Conservation (phyloP, 2,113 vertebrate genomes). For the Elachura formosa region DNA sequence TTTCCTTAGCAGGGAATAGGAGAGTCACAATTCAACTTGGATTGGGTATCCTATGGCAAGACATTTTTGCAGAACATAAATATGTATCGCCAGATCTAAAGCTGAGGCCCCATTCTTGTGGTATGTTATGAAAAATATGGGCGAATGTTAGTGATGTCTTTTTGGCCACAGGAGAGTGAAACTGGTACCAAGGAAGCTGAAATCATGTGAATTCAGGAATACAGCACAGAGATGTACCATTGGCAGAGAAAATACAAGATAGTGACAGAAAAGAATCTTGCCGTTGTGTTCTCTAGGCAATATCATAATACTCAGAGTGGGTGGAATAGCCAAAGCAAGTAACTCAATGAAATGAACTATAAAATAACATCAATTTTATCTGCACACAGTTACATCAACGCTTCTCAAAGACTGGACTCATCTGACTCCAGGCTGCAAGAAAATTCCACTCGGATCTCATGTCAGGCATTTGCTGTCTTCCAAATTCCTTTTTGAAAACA, state of each 20-base stretch:
- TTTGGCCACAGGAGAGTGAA: background rate
- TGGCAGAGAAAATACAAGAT: background rate
- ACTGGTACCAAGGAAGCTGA: background rate
- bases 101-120: background rate
- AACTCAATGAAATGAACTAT: background rate
- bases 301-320: background rate
- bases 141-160: background rate
- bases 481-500: background rate
- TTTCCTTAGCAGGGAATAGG: slow-evolving; percentile 11
- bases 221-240: background rate
- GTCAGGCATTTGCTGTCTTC: background rate
- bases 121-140: background rate
- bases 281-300: background rate
- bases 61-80: slow-evolving; percentile 14
- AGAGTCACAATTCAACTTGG: slow-evolving; percentile 2
- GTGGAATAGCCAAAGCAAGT: background rate
- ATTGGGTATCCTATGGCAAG: slow-evolving; percentile 3
- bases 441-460: background rate
- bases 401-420: background rate
- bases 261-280: background rate
- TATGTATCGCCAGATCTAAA: background rate
- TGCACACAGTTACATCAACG: background rate
- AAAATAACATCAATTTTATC: background rate
- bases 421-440: background rate
- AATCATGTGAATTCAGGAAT: background rate